Evolutionary conservation across 2,888 invertebrate genomes (phyloP).

Genomic region (Stratiomys singularior): DNA sequence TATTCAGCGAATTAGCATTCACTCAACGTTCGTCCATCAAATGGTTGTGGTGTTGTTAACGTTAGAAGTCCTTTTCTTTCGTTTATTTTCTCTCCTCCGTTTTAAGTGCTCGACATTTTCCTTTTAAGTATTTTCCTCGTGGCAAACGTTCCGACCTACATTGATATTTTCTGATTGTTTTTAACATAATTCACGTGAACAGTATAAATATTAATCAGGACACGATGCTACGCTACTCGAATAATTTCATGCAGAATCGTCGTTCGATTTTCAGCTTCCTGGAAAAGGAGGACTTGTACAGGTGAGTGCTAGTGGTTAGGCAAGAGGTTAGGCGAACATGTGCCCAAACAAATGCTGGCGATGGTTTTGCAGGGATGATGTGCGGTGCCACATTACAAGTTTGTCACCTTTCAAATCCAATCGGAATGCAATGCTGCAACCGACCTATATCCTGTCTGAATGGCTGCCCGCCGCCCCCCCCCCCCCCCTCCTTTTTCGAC

Average conservation of each 20-base stretch:
- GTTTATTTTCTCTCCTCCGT: slow-evolving; percentile 16
- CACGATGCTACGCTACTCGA: slow-evolving; percentile 52
- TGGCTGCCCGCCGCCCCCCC: too few relatives aligned
- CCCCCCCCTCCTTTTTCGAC: too few relatives aligned
- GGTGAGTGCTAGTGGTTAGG: slow-evolving; percentile 57
- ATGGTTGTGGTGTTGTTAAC: slow-evolving; percentile 34
- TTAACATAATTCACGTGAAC: slow-evolving; percentile 21
- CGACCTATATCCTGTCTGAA: too few relatives aligned
- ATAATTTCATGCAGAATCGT: slow-evolving; percentile 62
- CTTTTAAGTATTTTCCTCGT: slow-evolving; percentile 50
- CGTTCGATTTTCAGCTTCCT: slow-evolving; percentile 64
- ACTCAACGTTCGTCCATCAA: slow-evolving; percentile 41
- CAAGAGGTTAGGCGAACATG: not conserved
- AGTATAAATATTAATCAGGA: not conserved
- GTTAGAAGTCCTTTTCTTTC: slow-evolving; percentile 16
- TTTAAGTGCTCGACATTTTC: slow-evolving; percentile 44
- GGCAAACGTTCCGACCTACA: not conserved
- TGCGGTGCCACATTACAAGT: too few relatives aligned
- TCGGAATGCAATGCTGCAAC: too few relatives aligned
- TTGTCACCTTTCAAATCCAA: too few relatives aligned
- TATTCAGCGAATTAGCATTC: not conserved
- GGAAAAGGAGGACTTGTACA: slow-evolving; percentile 61
- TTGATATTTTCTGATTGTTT: not conserved
- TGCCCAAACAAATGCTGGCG: slow-evolving; percentile 50
- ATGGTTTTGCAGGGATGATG: not conserved